A percentile compares a stretch with the other conserved stretches of the same genome.
These are phyloP conservation scores for Poeciliopsis infans DNA, from an alignment of 2,797 vertebrate species.

Conservation along the genomic window DNA sequence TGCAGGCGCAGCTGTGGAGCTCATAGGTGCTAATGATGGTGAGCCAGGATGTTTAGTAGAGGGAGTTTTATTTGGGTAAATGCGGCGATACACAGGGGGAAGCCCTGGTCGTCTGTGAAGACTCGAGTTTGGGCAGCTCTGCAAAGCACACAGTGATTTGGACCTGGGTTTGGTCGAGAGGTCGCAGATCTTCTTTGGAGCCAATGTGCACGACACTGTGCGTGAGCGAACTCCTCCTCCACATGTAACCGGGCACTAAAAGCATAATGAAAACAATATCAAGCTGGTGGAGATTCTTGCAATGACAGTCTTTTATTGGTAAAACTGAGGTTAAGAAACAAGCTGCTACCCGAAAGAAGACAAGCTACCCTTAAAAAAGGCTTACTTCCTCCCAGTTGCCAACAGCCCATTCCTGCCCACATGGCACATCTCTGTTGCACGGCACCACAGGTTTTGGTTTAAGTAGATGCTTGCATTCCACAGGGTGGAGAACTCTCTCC, in stretches of 20 bases:
- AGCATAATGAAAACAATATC: constrained; percentile 8
- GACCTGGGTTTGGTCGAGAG: constrained; percentile 87
- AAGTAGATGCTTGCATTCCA: constrained; percentile 89
- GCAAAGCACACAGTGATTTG: constrained; percentile 89
- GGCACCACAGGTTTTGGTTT: constrained; percentile 89
- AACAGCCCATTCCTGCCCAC: constrained; percentile 90
- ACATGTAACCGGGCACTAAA: constrained; percentile 92
- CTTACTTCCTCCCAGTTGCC: constrained; percentile 90
- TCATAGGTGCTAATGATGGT: constrained; percentile 33
- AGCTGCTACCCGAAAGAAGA: neutral
- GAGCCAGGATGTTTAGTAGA: constrained; percentile 38
- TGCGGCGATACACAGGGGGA: constrained; percentile 61
- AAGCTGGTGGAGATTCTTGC: neutral
- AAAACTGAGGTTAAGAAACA: neutral
- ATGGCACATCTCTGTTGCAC: constrained; percentile 91
- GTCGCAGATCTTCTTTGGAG: constrained; percentile 82
- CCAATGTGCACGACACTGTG: constrained; percentile 83
- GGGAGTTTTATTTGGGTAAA: constrained; percentile 51
- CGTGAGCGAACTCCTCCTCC: constrained; percentile 91
- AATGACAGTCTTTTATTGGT: neutral
- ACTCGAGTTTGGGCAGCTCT: constrained; percentile 84
- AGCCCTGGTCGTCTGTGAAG: constrained; percentile 66
- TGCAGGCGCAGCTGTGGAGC: constrained; percentile 33
- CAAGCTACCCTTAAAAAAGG: neutral
- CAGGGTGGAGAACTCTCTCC: constrained; percentile 87